Conservation (phyloP, 2,888 invertebrate genomes). For the Craniophora ligustri region DNA sequence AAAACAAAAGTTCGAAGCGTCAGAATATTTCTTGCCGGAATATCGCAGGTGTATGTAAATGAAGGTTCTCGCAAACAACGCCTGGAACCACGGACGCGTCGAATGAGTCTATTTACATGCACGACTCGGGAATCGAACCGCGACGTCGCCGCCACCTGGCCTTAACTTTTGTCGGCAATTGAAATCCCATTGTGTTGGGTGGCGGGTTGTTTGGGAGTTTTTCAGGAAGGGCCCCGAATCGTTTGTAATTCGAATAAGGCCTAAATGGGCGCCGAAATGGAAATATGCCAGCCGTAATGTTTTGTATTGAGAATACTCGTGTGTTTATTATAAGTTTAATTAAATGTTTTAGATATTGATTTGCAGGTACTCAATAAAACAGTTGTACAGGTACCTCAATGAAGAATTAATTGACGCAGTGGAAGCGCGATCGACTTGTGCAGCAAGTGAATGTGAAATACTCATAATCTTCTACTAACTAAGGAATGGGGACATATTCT, state of each 20-base stretch:
- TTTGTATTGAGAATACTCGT: conserved; percentile 35
- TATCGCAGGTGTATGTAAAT: conserved; percentile 49
- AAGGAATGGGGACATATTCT: too few species aligned
- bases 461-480: too few species aligned
- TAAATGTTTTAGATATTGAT: neutral
- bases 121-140: conserved; percentile 53
- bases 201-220: conserved; percentile 43
- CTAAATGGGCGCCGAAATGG: conserved; percentile 24
- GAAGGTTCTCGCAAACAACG: conserved; percentile 21
- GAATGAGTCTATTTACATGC: conserved; percentile 59
- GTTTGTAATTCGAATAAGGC: conserved; percentile 48
- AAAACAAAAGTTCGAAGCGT: conserved; percentile 7
- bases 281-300: conserved; percentile 31
- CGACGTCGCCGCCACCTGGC: conserved; percentile 54
- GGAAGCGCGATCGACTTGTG: too few species aligned
- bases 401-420: too few species aligned
- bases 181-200: conserved; percentile 51
- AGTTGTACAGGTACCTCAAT: too few species aligned
- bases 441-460: too few species aligned
- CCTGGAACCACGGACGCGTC: conserved; percentile 30
- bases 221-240: conserved; percentile 24
- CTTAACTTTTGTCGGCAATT: conserved; percentile 50
- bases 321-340: conserved; percentile 11
- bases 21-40: conserved; percentile 27
- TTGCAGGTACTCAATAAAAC: too few species aligned